Conservation (phyloP, 2,113 vertebrate species). For the Hymenochirus boettgeri region DNA sequence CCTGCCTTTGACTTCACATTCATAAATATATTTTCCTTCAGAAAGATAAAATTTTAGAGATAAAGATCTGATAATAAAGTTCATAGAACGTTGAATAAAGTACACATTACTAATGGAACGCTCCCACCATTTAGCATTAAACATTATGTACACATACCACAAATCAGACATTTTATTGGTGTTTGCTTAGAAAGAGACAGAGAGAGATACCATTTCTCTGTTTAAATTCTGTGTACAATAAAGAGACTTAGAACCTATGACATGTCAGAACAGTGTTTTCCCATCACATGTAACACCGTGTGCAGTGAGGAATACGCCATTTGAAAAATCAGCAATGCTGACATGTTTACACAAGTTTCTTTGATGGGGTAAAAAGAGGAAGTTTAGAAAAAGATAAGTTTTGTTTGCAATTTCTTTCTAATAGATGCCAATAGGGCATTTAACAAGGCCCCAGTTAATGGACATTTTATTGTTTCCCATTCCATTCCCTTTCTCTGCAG, state of each 20-base stretch:
- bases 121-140: constrained; percentile 62
- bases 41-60: constrained; percentile 68
- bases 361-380: constrained; percentile 62
- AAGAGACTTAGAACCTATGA: not conserved
- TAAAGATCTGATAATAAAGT: constrained; percentile 67
- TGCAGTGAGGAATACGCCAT: constrained; percentile 28
- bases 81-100: constrained; percentile 64
- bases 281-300: not conserved
- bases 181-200: constrained; percentile 68
- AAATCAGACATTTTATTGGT: constrained; percentile 72
- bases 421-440: constrained; percentile 89
- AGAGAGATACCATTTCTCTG: constrained; percentile 50
- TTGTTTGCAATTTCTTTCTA: constrained; percentile 93
- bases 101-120: constrained; percentile 57
- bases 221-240: constrained; percentile 40
- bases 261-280: not conserved
- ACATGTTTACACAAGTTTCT: constrained; percentile 52
- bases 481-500: constrained; percentile 60
- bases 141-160: constrained; percentile 68
- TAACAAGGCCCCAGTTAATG: constrained; percentile 94
- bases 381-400: constrained; percentile 84
- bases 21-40: constrained; percentile 60
- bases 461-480: constrained; percentile 90
- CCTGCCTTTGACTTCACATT: constrained; percentile 53
- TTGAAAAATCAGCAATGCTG: constrained; percentile 55